Evolutionary conservation across 2,888 invertebrate species (phyloP), one percentile per base, ranked within the genome.

Genomic region (Leucophora obtusa): DNA sequence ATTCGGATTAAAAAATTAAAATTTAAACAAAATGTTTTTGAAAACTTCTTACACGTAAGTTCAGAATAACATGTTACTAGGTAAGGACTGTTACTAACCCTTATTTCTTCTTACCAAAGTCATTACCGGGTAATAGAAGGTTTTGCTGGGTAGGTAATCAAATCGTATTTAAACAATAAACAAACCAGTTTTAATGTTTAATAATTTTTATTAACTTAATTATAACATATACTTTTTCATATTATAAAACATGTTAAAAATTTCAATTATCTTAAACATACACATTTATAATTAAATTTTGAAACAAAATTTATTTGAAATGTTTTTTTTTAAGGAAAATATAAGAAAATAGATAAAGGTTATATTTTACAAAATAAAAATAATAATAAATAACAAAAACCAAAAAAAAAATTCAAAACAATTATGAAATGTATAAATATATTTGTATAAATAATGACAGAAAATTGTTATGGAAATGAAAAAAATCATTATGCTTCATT

Each of bases 311-410:
- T 11, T 17, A 15, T 47, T 47, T n/a, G 1, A 47, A 17, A 18
- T 21, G 8, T 60, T 60, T 47, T 47, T 4, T 33, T 9, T 4
- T 63, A 33, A 14, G 21, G 14, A 47, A 60, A 59, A 14, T 17
- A 56, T 47, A 69, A 50, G n/a, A 35, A 21, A 33, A 50, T 35
- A 50, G 8, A 33, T 3, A 24, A 47, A 24, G 33, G 24, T 9
- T 11, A 21, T 60, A 70, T 53, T 53, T 17, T 65, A 65, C 65
- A 53, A 53, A 59, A 53, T 38, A 56, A 50, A 17, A 71, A 24
- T 63, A 59, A 28, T 79, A 79, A 79, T 69, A 79, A 70, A 74
- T 74, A 79, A 74, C 58, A 76, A 76, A 76, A 62, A 50, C 62
- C 11, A 28, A 28, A 28, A 28, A 28, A 28, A 7, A 28, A 28